Evolutionary conservation across 1,140 invertebrate genomes (phyloP), one percentile per base, ranked within the genome.

Genomic region (Tetramorium parvispinum): DNA sequence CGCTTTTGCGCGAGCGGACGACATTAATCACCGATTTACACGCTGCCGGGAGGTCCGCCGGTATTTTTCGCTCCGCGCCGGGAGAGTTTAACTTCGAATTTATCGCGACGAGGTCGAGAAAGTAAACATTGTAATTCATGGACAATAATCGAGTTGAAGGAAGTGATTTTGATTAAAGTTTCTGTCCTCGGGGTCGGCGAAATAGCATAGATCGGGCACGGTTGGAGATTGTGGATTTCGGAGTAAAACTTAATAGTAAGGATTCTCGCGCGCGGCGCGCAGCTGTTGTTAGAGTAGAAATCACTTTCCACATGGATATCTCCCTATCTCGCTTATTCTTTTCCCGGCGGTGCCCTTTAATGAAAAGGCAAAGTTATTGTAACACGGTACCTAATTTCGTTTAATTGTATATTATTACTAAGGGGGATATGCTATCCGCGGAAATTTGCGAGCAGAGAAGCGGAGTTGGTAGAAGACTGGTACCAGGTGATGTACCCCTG

Each of bases 351-450:
- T 71, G 51, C n/a, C 6, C 16, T 75, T 86, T 91, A 89, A 92
- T 91, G 91, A 92, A 92, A 92, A 92, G 90, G 92, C 86, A 86
- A 89, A 88, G 79, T 91, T 87, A 91, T 92, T 91, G 88, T 89
- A 87, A 92, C 85, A 79, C 82, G 87, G 61, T 87, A 92, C 81
- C 92, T 92, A 91, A 92, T 92, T 91, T 88, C 82, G 73, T 71
- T 87, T 91, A 91, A 92, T 92, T 88, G 89, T 87, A 91, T 92
- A 87, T 91, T 89, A 92, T 91, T 92, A 91, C 76, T 24, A 46
- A 21, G 61, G 68, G 61, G 61, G 68, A 46, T 57, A 24, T 65
- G 49, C 43, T 88, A 82, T 88, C 76, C 65, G 76, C 57, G 55
- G 86, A 89, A 90, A 90, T 90, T 89, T 87, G 85, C 86, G 85